Evolutionary conservation across 2,113 vertebrate species (phyloP).

Genomic region (Aphelocoma coerulescens): DNA sequence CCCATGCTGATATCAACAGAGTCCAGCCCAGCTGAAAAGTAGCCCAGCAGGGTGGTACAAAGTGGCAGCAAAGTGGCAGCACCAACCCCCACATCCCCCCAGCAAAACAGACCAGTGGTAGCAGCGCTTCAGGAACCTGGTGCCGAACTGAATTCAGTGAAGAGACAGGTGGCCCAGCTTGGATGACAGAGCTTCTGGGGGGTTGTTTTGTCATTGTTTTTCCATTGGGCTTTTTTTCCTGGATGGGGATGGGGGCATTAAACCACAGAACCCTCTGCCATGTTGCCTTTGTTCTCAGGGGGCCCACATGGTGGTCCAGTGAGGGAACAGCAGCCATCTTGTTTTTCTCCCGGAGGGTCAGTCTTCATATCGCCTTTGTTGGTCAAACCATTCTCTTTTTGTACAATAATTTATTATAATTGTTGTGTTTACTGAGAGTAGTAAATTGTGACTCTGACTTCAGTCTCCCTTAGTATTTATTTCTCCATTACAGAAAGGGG

Average conservation of each 20-base stretch:
- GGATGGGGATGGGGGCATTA: no score
- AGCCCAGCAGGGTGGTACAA: not conserved
- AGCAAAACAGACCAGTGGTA: not conserved
- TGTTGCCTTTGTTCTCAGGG: no score
- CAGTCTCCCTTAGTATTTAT: no score
- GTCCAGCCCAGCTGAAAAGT: not conserved
- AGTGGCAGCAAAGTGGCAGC: not conserved
- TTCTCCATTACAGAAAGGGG: no score
- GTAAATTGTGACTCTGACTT: no score
- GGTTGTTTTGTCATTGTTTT: not conserved
- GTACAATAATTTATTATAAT: no score
- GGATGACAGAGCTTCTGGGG: not conserved
- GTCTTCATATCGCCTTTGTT: not conserved
- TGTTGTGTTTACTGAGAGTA: no score
- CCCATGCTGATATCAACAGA: not conserved
- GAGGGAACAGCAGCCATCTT: not conserved
- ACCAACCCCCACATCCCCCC: not conserved
- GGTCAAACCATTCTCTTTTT: not conserved
- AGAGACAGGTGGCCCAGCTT: not conserved
- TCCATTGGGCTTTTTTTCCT: no score
- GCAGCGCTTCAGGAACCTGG: not conserved
- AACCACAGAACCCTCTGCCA: no score
- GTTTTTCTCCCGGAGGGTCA: not conserved
- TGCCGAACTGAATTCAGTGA: not conserved
- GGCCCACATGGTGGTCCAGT: not conserved